Conservation (phyloP, 2,888 invertebrate genomes). For the Blastobasis adustella region DNA sequence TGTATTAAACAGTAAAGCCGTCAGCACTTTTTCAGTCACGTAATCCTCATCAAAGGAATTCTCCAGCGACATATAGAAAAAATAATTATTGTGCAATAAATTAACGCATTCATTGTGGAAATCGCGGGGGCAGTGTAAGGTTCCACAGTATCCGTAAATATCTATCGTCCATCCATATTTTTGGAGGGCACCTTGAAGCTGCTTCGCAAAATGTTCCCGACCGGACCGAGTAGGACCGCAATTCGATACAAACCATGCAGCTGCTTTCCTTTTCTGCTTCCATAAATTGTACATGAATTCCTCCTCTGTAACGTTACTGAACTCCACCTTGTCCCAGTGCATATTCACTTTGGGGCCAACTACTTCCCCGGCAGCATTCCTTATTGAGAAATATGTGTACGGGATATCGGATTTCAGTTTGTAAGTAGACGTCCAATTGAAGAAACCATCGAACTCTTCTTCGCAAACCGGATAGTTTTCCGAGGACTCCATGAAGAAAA, state of each 20-base stretch:
- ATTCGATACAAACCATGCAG: slow-evolving; percentile 61
- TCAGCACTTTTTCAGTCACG: slow-evolving; percentile 76
- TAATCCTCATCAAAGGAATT: slow-evolving; percentile 79
- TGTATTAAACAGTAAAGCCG: slow-evolving; percentile 71
- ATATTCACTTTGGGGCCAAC: slow-evolving; percentile 46
- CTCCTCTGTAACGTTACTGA: slow-evolving; percentile 16
- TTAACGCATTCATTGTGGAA: slow-evolving; percentile 31
- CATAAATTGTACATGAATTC: slow-evolving; percentile 24
- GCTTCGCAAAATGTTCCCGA: slow-evolving; percentile 19
- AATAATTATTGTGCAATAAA: slow-evolving; percentile 74
- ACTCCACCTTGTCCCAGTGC: slow-evolving; percentile 24
- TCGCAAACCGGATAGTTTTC: slow-evolving; percentile 50
- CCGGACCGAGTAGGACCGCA: slow-evolving; percentile 37
- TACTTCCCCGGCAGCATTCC: slow-evolving; percentile 30
- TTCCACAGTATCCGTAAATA: slow-evolving; percentile 72
- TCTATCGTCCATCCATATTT: slow-evolving; percentile 50
- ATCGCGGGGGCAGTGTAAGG: slow-evolving; percentile 32
- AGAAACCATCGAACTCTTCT: slow-evolving; percentile 42
- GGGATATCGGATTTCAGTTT: slow-evolving; percentile 56
- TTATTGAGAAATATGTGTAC: slow-evolving; percentile 43
- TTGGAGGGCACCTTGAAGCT: slow-evolving; percentile 32
- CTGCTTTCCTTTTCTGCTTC: slow-evolving; percentile 46
- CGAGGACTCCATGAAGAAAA: slow-evolving; percentile 54
- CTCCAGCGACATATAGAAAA: slow-evolving; percentile 83
- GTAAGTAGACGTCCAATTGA: slow-evolving; percentile 64